Conservation (phyloP, 2,797 vertebrate genomes). For the Tachyglossus aculeatus region DNA sequence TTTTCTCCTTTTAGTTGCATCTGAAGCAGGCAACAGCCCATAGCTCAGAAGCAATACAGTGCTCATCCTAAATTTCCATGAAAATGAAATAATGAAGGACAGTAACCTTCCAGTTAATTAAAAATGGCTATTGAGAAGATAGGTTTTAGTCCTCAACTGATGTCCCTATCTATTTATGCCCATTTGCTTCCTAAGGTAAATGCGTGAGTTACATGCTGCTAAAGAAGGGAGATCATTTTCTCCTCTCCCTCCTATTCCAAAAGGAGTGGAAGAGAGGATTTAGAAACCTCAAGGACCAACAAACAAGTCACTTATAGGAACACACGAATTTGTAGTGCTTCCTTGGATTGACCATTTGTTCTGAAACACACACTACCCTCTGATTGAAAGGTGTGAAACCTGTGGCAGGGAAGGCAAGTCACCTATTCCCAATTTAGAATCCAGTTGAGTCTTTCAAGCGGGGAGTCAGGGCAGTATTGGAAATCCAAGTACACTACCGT, state of each 20-base stretch:
- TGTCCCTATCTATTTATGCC: neutral
- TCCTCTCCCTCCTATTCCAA: neutral
- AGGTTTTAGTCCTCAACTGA: neutral
- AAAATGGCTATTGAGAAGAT: neutral
- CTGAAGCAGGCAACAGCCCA: slow-evolving; percentile 25
- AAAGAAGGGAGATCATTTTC: neutral
- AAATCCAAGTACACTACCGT: neutral
- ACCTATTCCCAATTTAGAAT: neutral
- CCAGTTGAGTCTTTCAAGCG: neutral
- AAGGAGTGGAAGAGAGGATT: neutral
- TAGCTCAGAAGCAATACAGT: slow-evolving; percentile 1
- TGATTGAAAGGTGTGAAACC: neutral
- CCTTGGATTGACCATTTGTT: neutral
- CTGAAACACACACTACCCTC: rapidly evolving
- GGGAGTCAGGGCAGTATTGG: neutral
- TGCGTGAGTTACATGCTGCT: neutral
- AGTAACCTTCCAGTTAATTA: slow-evolving; percentile 24
- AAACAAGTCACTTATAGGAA: neutral
- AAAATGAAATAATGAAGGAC: slow-evolving; percentile 11
- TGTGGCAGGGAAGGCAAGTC: too few species aligned
- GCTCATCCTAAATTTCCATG: neutral
- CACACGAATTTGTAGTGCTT: neutral
- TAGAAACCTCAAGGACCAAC: slow-evolving; percentile 4
- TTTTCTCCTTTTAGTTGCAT: slow-evolving; percentile 39
- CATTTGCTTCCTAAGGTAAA: neutral